phyloP scores from a whole-genome alignment of 2,888 invertebrate genomes.

The Acleris literana region DNA sequence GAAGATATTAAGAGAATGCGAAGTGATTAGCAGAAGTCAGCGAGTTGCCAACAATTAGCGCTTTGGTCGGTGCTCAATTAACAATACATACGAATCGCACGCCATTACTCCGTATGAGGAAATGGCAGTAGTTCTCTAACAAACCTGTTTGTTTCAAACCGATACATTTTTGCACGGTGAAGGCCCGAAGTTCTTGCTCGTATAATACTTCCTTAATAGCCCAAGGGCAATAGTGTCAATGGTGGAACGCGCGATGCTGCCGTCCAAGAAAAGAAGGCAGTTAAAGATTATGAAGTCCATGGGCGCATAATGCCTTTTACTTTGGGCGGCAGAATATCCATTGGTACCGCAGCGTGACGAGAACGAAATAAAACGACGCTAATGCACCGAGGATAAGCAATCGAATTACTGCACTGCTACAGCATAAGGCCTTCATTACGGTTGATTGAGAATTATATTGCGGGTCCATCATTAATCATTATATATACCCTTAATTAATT shows the following conservation, averaged over 20 bases:
- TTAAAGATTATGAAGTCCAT: too few relatives aligned
- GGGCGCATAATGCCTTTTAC: too few relatives aligned
- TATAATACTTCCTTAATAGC: constrained; percentile 23
- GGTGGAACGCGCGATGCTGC: not conserved
- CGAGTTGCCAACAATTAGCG: constrained; percentile 64
- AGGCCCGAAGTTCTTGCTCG: constrained; percentile 22
- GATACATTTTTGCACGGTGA: constrained; percentile 11
- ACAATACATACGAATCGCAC: constrained; percentile 41
- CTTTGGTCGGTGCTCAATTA: constrained; percentile 61
- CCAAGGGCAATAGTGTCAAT: constrained; percentile 14
- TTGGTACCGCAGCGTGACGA: constrained; percentile 1
- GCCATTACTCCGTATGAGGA: constrained; percentile 51
- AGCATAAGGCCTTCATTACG: not conserved
- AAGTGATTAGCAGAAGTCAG: constrained; percentile 63
- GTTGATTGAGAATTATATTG: too few relatives aligned
- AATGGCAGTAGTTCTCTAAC: constrained; percentile 52
- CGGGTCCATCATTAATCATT: too few relatives aligned
- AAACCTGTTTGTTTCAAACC: constrained; percentile 40
- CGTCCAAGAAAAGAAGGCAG: too few relatives aligned
- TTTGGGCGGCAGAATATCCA: too few relatives aligned
- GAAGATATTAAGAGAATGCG: constrained; percentile 54
- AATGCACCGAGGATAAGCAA: constrained; percentile 14
- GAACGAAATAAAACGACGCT: constrained; percentile 1
- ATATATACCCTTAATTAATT: too few relatives aligned
- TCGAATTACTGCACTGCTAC: constrained; percentile 12